These are phyloP conservation scores for Mayetiola destructor DNA, from an alignment of 2,888 invertebrate genomes.

Conservation along the genomic window DNA sequence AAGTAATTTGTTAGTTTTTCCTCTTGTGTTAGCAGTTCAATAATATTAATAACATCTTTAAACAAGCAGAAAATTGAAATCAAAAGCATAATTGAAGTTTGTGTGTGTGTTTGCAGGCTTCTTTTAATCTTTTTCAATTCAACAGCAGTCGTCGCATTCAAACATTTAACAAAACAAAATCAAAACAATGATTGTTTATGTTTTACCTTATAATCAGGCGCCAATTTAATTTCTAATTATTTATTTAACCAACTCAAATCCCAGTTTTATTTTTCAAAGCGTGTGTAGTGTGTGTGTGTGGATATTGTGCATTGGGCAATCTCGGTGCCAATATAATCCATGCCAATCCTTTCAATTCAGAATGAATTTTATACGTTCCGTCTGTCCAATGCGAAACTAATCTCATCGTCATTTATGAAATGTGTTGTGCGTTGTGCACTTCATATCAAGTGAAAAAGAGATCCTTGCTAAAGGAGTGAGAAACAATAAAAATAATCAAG, in stretches of 20 bases:
- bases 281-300: neutral
- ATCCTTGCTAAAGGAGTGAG: too few relatives aligned
- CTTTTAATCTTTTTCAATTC: neutral
- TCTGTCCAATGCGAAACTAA: neutral
- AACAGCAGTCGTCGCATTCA: neutral
- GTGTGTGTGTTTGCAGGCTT: too few relatives aligned
- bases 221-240: conserved; percentile 8
- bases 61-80: too few relatives aligned
- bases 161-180: neutral
- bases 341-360: too few relatives aligned
- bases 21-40: too few relatives aligned
- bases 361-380: too few relatives aligned
- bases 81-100: too few relatives aligned
- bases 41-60: too few relatives aligned
- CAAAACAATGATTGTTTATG: conserved; percentile 7
- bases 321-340: neutral
- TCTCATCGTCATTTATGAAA: conserved; percentile 5
- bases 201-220: conserved; percentile 9
- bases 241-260: conserved; percentile 8
- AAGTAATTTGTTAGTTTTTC: too few relatives aligned
- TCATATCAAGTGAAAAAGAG: too few relatives aligned
- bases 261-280: neutral
- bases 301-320: neutral
- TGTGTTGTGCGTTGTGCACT: conserved; percentile 6
- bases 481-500: too few relatives aligned